Percentiles rank a stretch among this genome's conserved stretches.
These are phyloP conservation scores for Hirundichthys speculiger DNA, from an alignment of 2,113 vertebrate species.

Conservation along the genomic window DNA sequence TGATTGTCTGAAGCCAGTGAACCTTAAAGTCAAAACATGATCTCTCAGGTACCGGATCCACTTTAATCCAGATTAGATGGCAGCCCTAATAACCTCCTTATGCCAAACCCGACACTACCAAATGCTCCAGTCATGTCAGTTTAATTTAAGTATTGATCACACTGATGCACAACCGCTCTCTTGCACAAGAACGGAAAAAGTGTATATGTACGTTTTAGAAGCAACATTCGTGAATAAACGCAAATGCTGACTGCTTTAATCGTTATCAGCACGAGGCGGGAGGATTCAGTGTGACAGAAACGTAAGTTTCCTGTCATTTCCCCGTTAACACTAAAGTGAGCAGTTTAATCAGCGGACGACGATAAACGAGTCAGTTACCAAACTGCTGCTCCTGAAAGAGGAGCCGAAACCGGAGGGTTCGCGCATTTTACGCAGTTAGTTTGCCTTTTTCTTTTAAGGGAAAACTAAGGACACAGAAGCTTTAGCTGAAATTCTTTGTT, in stretches of 20 bases:
- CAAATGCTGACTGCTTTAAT: too few species aligned
- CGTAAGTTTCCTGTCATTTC: constrained; percentile 1
- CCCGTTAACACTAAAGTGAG: constrained; percentile 1
- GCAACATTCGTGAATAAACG: too few species aligned
- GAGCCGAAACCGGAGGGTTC: too few species aligned
- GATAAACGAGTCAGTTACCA: constrained; percentile 28
- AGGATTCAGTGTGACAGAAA: background rate
- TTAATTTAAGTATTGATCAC: constrained; percentile 45
- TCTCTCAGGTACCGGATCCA: constrained; percentile 47
- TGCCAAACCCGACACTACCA: constrained; percentile 22
- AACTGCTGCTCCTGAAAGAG: too few species aligned
- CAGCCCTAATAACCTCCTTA: constrained; percentile 39
- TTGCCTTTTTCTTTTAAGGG: too few species aligned
- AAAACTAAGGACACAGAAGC: background rate
- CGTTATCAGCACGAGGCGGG: too few species aligned
- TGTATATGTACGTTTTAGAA: too few species aligned
- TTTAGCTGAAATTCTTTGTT: constrained; percentile 29
- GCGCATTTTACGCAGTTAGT: too few species aligned
- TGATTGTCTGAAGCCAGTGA: constrained; percentile 28
- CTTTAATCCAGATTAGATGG: constrained; percentile 68
- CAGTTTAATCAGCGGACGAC: constrained; percentile 32
- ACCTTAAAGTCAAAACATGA: constrained; percentile 53
- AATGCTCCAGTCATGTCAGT: constrained; percentile 13
- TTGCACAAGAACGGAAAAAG: too few species aligned
- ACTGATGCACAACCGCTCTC: background rate